phyloP scores from a whole-genome alignment of 2,113 vertebrate genomes.

The Grammomys surdaster region DNA sequence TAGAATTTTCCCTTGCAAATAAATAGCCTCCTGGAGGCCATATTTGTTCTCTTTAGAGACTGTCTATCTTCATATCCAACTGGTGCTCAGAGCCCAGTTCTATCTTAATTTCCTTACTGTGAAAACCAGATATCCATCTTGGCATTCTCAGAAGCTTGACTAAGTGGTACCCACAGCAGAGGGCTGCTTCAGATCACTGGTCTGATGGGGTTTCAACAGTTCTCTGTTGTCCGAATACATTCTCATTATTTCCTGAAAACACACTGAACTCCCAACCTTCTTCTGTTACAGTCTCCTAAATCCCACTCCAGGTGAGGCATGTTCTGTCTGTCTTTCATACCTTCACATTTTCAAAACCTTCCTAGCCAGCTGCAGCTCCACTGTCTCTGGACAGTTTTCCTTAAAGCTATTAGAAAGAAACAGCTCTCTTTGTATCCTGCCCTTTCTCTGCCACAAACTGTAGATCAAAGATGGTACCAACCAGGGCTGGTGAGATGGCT shows the following conservation, averaged over 20 bases:
- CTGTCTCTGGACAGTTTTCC: background rate
- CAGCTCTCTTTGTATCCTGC: background rate
- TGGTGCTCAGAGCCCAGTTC: background rate
- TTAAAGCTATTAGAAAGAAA: background rate
- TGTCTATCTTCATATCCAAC: slow-evolving; percentile 16
- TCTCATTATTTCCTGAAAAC: slow-evolving; percentile 13
- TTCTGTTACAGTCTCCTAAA: background rate
- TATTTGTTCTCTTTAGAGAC: background rate
- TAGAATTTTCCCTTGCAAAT: slow-evolving; percentile 48
- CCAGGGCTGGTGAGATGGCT: too few relatives aligned
- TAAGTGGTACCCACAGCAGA: background rate
- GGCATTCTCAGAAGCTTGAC: background rate
- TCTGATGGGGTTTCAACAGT: background rate
- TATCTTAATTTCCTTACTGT: background rate
- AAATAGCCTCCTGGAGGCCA: slow-evolving; percentile 57
- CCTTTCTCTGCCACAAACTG: background rate
- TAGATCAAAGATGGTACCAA: background rate
- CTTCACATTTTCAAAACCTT: slow-evolving; percentile 1
- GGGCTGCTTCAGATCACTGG: background rate
- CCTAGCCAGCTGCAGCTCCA: background rate
- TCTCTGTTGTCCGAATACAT: background rate
- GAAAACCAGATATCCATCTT: background rate
- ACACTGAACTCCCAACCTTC: background rate
- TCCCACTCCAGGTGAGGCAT: background rate
- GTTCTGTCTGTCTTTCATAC: background rate